phyloP scores from a whole-genome alignment of 2,113 vertebrate genomes.

The Sardina pilchardus region DNA sequence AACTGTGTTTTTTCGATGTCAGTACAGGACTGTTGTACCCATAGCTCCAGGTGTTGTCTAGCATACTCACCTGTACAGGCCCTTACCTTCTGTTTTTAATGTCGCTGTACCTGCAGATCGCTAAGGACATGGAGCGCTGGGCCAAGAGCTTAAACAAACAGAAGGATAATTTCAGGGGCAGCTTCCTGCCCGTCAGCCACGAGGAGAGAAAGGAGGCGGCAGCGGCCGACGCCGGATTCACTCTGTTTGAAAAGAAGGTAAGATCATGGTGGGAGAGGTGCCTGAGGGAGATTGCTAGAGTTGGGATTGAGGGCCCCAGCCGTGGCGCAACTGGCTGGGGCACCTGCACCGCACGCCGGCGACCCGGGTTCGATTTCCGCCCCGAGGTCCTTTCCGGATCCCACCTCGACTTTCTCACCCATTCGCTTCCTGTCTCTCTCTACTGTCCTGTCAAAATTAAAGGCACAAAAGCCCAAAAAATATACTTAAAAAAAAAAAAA shows the following conservation, averaged over 20 bases:
- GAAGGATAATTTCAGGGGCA: constrained; percentile 96
- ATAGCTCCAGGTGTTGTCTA: background rate
- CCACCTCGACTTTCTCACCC: too few species aligned
- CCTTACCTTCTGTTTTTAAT: background rate
- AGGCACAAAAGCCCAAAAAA: too few species aligned
- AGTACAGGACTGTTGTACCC: background rate
- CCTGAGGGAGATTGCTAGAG: background rate
- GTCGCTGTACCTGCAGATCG: constrained; percentile 75
- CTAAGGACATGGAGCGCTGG: constrained; percentile 99
- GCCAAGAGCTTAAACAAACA: constrained; percentile 98
- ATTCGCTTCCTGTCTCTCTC: too few species aligned
- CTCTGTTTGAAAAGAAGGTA: constrained; percentile 98
- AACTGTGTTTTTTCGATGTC: background rate
- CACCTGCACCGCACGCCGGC: too few species aligned
- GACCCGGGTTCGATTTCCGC: too few species aligned
- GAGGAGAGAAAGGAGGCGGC: constrained; percentile 94
- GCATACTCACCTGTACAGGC: background rate
- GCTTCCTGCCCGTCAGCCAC: constrained; percentile 90
- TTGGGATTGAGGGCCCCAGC: background rate
- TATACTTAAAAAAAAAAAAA: too few species aligned
- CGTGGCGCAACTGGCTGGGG: too few species aligned
- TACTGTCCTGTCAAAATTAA: too few species aligned
- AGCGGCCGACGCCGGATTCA: constrained; percentile 93
- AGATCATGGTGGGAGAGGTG: background rate
- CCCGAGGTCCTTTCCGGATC: too few species aligned